Conservation (phyloP, 2,113 vertebrate species). For the Chaetops frenatus region DNA sequence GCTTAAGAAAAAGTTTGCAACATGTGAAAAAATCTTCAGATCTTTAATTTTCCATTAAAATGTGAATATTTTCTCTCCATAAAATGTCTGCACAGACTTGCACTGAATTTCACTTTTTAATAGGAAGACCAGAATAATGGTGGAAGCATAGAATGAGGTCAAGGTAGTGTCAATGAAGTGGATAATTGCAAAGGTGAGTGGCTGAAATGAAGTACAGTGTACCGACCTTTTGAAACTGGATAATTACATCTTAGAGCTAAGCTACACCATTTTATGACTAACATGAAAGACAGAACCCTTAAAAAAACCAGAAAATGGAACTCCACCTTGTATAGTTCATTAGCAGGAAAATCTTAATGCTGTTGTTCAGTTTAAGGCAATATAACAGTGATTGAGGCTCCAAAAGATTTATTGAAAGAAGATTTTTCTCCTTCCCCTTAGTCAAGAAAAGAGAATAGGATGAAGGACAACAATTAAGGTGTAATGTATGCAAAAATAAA, state of each 20-base stretch:
- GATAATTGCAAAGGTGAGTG: background rate
- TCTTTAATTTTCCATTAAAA: background rate
- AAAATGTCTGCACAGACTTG: background rate
- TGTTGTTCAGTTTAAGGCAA: background rate
- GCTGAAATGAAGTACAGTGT: background rate
- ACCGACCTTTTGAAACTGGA: background rate
- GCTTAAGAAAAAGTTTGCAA: background rate
- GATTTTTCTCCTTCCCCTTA: background rate
- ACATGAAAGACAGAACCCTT: background rate
- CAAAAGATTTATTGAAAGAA: background rate
- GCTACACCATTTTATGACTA: background rate
- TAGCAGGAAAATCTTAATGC: background rate
- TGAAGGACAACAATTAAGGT: background rate
- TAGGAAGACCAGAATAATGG: background rate
- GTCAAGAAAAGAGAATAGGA: background rate
- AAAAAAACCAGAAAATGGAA: background rate
- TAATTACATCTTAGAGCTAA: background rate
- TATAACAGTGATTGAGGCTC: background rate
- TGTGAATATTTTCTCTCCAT: background rate
- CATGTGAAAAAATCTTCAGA: rapidly evolving
- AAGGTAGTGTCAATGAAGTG: background rate
- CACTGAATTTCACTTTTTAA: background rate
- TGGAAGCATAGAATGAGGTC: background rate
- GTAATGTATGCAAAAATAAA: background rate
- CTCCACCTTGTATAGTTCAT: background rate